Percentiles rank a stretch among this genome's conserved stretches.
These are phyloP conservation scores for Protonemura montana DNA, from an alignment of 2,888 invertebrate species.

Conservation along the genomic window DNA sequence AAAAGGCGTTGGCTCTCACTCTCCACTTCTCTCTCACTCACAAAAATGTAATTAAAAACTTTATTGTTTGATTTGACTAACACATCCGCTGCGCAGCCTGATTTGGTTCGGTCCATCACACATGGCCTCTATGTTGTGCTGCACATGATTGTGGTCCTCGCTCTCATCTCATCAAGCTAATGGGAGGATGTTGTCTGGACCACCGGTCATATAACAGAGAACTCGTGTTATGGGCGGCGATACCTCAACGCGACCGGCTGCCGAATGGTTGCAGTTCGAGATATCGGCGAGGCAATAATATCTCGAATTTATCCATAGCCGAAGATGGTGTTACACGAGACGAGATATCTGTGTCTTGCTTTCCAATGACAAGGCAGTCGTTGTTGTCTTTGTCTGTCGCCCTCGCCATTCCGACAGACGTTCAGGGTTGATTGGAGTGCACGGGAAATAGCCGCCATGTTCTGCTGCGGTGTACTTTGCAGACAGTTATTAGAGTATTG, in stretches of 20 bases:
- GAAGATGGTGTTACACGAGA: neutral
- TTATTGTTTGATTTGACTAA: slow-evolving; percentile 45
- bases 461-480: neutral
- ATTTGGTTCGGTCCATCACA: slow-evolving; percentile 19
- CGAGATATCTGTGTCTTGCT: neutral
- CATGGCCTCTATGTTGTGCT: neutral
- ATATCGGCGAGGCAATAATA: neutral
- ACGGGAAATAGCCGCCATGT: neutral
- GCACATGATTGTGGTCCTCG: neutral
- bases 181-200: neutral
- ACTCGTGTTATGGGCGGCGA: too few relatives aligned
- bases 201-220: neutral
- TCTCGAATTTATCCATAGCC: neutral
- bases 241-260: neutral
- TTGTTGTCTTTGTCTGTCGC: neutral
- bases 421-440: neutral
- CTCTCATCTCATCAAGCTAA: neutral
- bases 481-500: neutral
- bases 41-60: slow-evolving; percentile 43
- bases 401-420: neutral
- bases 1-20: slow-evolving; percentile 22
- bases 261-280: neutral
- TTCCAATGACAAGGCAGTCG: neutral
- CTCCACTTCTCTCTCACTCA: neutral
- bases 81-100: slow-evolving; percentile 13